Percentiles rank a stretch among this genome's conserved stretches.
Conservation (phyloP, 2,888 invertebrate species). For the Chalcis sispes region DNA sequence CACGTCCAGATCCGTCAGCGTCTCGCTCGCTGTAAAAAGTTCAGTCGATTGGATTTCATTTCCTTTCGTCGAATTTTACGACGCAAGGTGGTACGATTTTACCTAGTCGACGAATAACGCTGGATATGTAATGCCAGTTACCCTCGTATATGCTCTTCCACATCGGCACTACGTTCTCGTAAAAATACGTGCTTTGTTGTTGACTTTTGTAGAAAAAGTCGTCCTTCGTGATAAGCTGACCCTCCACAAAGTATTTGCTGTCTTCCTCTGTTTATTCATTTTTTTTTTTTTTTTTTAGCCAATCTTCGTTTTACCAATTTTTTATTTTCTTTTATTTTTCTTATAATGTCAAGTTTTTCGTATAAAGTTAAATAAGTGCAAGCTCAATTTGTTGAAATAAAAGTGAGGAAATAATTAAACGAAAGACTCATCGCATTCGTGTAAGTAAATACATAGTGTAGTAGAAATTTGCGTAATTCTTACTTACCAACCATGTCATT, state of each 20-base stretch:
- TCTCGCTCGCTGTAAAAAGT: conserved; percentile 6
- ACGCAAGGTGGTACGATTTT: not conserved
- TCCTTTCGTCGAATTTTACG: not conserved
- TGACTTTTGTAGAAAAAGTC: conserved; percentile 29
- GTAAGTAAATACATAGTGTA: too few species aligned
- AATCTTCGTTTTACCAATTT: not conserved
- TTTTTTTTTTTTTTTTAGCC: too few species aligned
- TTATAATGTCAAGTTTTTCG: too few species aligned
- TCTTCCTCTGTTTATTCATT: not conserved
- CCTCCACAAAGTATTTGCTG: conserved; percentile 9
- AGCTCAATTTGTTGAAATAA: not conserved
- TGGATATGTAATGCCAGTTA: conserved; percentile 25
- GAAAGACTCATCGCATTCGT: too few species aligned
- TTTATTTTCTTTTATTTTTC: too few species aligned
- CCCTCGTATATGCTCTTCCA: conserved; percentile 21
- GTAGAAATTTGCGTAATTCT: too few species aligned
- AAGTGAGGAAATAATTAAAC: too few species aligned
- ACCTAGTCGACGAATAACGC: conserved; percentile 21
- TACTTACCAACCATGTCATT: conserved; percentile 2
- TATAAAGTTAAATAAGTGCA: too few species aligned
- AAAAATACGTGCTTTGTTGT: conserved; percentile 17
- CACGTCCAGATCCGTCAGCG: conserved; percentile 20
- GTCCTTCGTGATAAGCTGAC: conserved; percentile 20
- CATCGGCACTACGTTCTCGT: conserved; percentile 20
- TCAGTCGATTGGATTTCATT: not conserved